Conservation (phyloP, 2,797 vertebrate species). For the Hydrolagus colliei region DNA sequence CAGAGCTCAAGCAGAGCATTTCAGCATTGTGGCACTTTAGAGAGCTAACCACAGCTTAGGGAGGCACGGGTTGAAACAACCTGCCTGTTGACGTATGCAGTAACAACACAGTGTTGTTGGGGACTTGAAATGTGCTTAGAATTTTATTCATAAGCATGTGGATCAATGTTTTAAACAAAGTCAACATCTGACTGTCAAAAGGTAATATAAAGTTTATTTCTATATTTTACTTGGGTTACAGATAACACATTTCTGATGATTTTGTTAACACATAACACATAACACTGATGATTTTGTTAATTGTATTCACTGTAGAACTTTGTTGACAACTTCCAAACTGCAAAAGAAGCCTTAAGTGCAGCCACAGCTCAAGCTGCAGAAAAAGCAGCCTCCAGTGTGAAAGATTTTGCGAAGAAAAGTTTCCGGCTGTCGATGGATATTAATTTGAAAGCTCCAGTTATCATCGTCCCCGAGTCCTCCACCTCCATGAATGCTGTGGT, state of each 20-base stretch:
- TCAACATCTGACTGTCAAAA: too few species aligned
- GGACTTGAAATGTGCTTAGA: too few species aligned
- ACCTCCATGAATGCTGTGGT: conserved; percentile 54
- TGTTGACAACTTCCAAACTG: conserved; percentile 63
- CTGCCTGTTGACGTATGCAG: too few species aligned
- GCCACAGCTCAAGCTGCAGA: conserved; percentile 66
- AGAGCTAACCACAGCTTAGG: too few species aligned
- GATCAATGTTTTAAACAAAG: too few species aligned
- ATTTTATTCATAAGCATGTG: too few species aligned
- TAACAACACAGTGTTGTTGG: too few species aligned
- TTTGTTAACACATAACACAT: neutral
- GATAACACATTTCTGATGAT: neutral
- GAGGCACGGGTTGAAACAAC: too few species aligned
- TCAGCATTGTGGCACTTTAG: too few species aligned
- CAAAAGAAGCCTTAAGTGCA: conserved; percentile 57
- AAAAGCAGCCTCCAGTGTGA: conserved; percentile 63
- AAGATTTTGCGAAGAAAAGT: conserved; percentile 63
- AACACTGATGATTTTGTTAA: neutral
- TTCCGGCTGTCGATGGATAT: conserved; percentile 64
- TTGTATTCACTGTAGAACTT: conserved; percentile 57
- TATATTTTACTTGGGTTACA: too few species aligned
- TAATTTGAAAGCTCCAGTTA: conserved; percentile 64
- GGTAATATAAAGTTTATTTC: too few species aligned
- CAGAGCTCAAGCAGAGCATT: too few species aligned
- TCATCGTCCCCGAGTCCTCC: conserved; percentile 61